Conservation (phyloP, 2,113 vertebrate species). For the Varanus salvator region DNA sequence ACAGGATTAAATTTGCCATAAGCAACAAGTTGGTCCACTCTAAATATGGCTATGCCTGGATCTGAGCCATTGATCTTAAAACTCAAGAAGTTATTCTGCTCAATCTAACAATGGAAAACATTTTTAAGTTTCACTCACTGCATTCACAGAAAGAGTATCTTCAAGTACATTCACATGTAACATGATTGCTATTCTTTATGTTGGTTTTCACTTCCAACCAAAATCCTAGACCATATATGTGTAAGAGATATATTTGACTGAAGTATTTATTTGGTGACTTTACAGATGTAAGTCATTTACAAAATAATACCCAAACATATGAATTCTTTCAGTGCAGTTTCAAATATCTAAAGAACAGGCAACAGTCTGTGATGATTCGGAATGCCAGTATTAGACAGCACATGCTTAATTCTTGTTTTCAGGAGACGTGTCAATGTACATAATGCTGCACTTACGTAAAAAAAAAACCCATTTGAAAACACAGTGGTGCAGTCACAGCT, state of each 20-base stretch:
- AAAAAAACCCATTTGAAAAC: constrained; percentile 73
- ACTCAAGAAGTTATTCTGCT: not conserved
- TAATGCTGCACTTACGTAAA: constrained; percentile 74
- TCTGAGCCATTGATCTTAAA: not conserved
- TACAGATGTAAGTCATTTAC: constrained; percentile 83
- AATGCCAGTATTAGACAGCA: constrained; percentile 76
- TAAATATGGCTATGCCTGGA: not conserved
- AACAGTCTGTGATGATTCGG: constrained; percentile 74
- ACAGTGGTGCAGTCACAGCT: not conserved
- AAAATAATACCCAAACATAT: constrained; percentile 79
- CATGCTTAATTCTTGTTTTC: constrained; percentile 77
- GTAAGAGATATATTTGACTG: constrained; percentile 72
- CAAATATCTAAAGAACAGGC: constrained; percentile 79
- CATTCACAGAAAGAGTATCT: not conserved
- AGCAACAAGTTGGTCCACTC: not conserved
- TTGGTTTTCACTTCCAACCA: not conserved
- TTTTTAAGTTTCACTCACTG: not conserved
- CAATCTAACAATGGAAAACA: constrained; percentile 23
- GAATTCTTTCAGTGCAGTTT: constrained; percentile 83
- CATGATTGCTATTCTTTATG: not conserved
- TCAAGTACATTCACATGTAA: not conserved
- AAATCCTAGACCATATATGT: constrained; percentile 58
- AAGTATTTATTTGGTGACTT: constrained; percentile 85
- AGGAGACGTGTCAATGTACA: constrained; percentile 64
- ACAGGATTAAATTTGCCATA: not conserved